Conservation (phyloP, 37 sponge, comb jelly and placozoan species). For the Aplysina aerophoba region DNA sequence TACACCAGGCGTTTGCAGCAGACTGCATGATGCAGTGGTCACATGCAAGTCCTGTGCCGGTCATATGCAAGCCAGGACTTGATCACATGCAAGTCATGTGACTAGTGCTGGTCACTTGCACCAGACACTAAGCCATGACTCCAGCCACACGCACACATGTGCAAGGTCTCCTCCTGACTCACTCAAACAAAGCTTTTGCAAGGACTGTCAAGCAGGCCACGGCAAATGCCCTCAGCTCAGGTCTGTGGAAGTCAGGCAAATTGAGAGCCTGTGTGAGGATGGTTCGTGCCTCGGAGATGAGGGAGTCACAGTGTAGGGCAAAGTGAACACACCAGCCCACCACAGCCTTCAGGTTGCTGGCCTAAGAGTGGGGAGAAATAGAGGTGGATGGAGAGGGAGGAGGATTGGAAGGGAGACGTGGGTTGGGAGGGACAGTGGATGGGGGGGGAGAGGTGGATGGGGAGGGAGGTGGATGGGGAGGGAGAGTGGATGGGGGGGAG, state of each 20-base stretch:
- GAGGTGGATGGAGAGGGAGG: too few relatives aligned
- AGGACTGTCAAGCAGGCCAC: background rate
- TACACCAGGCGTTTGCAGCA: background rate
- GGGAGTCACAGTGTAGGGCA: background rate
- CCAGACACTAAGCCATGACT: background rate
- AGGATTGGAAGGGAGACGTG: too few relatives aligned
- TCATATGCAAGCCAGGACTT: too few relatives aligned
- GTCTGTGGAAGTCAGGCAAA: conserved; percentile 27
- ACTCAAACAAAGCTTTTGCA: conserved; percentile 15
- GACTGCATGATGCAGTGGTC: too few relatives aligned
- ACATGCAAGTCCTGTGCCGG: too few relatives aligned
- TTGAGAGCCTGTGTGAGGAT: conserved; percentile 12
- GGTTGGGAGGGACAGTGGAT: too few relatives aligned
- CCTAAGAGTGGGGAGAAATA: background rate
- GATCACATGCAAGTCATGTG: too few relatives aligned
- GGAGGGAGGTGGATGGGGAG: too few relatives aligned
- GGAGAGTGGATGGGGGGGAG: too few relatives aligned
- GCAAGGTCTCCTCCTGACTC: background rate
- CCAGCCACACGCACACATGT: background rate
- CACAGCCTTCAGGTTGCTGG: conserved; percentile 11
- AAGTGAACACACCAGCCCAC: conserved; percentile 28
- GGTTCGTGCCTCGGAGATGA: background rate
- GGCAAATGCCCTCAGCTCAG: conserved; percentile 13
- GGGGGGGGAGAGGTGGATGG: too few relatives aligned
- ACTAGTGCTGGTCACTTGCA: background rate